Evolutionary conservation across 1,140 invertebrate species (phyloP).

Genomic region (Magallana ariakensis): DNA sequence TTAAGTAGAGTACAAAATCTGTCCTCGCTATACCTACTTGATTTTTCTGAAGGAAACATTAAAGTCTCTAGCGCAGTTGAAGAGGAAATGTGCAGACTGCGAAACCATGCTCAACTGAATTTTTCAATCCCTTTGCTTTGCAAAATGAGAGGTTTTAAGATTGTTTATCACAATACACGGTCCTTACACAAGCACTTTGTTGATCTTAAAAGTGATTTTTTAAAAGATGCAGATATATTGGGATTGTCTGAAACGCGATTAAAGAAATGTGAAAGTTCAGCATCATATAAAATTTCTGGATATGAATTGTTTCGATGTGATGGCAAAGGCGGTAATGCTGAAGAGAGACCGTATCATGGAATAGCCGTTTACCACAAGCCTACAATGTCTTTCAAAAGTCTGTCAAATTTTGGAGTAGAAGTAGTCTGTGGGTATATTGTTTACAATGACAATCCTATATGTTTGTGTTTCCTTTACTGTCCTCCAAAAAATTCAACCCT

Average conservation of each 20-base stretch:
- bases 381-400: too few relatives aligned
- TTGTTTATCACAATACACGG: slow-evolving; percentile 52
- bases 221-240: slow-evolving; percentile 42
- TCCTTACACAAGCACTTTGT: slow-evolving; percentile 49
- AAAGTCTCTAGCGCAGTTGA: slow-evolving; percentile 16
- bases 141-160: too few relatives aligned
- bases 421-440: background rate
- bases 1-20: slow-evolving; percentile 46
- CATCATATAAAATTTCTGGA: too few relatives aligned
- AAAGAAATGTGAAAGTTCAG: background rate
- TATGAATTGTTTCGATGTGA: too few relatives aligned
- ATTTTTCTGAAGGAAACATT: slow-evolving; percentile 47
- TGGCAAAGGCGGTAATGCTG: too few relatives aligned
- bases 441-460: background rate
- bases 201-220: slow-evolving; percentile 38
- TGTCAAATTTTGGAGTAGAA: too few relatives aligned
- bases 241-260: slow-evolving; percentile 49
- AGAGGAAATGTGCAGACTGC: slow-evolving; percentile 35
- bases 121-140: slow-evolving; percentile 44
- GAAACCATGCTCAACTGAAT: background rate
- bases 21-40: slow-evolving; percentile 37
- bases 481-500: slow-evolving; percentile 27
- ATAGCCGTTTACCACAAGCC: too few relatives aligned
- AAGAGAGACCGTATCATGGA: too few relatives aligned
- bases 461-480: slow-evolving; percentile 40